Conservation (phyloP, 53 echinoderm and acorn worm species). For the Holothuria leucospilota region DNA sequence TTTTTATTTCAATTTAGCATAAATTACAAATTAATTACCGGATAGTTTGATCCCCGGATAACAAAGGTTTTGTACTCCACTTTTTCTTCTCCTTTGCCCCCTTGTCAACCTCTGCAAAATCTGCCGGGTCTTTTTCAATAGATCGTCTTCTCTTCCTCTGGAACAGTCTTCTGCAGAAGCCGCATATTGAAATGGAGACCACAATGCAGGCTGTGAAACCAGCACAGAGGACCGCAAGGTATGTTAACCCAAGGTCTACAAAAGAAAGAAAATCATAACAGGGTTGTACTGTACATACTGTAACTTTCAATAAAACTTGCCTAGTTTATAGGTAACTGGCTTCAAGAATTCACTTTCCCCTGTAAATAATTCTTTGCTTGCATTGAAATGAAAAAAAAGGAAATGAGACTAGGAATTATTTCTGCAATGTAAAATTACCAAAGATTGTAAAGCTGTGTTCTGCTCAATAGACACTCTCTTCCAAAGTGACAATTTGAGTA, state of each 20-base stretch:
- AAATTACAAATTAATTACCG: conserved; percentile 6
- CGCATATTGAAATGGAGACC: conserved; percentile 19
- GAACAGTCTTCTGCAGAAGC: conserved; percentile 22
- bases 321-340: no score
- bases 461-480: no score
- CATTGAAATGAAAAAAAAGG: no score
- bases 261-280: neutral
- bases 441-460: no score
- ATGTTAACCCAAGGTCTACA: neutral
- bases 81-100: neutral
- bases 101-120: conserved; percentile 17
- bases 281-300: no score
- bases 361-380: no score
- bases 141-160: conserved; percentile 11
- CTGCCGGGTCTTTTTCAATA: neutral
- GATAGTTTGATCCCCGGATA: conserved; percentile 24
- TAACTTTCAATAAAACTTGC: no score
- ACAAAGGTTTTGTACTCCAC: conserved; percentile 37
- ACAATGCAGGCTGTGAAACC: conserved; percentile 18
- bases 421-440: no score
- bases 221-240: conserved; percentile 9
- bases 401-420: no score
- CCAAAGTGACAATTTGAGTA: no score
- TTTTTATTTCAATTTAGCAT: neutral
- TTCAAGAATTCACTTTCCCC: no score